Percentiles rank a stretch among this genome's conserved stretches.
Conservation (phyloP, 1,140 invertebrate genomes). For the Bombus waltoni region DNA sequence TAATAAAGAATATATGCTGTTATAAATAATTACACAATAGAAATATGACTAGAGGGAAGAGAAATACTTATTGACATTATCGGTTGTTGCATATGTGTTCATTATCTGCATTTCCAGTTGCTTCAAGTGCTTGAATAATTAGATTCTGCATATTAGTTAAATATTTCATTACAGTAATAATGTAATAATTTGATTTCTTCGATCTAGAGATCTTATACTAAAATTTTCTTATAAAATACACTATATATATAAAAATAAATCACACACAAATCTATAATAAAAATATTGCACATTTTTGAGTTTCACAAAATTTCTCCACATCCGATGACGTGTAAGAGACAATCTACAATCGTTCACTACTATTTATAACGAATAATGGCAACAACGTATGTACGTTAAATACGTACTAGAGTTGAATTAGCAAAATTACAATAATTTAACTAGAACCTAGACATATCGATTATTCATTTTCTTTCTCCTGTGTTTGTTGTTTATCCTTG, state of each 20-base stretch:
- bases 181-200: slow-evolving; percentile 26
- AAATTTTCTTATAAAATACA: slow-evolving; percentile 3
- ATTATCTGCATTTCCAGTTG: slow-evolving; percentile 8
- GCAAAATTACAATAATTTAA: slow-evolving; percentile 53
- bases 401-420: slow-evolving; percentile 3
- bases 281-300: slow-evolving; percentile 63
- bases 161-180: slow-evolving; percentile 1
- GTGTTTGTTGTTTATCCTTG: slow-evolving; percentile 69
- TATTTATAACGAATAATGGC: slow-evolving; percentile 62
- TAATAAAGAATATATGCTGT: slow-evolving; percentile 35
- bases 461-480: slow-evolving; percentile 51
- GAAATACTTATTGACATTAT: slow-evolving; percentile 63
- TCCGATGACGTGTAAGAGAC: neutral
- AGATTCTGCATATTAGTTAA: neutral
- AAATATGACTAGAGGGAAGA: slow-evolving; percentile 66
- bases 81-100: slow-evolving; percentile 45
- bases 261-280: slow-evolving; percentile 54
- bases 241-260: slow-evolving; percentile 33
- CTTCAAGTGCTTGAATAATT: slow-evolving; percentile 3
- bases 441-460: slow-evolving; percentile 14
- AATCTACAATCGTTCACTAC: slow-evolving; percentile 31
- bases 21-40: slow-evolving; percentile 64
- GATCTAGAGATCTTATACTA: neutral
- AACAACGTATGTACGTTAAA: slow-evolving; percentile 57
- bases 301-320: slow-evolving; percentile 21